Evolutionary conservation across 2,888 invertebrate genomes (phyloP).

Genomic region (Psylliodes chrysocephalus): DNA sequence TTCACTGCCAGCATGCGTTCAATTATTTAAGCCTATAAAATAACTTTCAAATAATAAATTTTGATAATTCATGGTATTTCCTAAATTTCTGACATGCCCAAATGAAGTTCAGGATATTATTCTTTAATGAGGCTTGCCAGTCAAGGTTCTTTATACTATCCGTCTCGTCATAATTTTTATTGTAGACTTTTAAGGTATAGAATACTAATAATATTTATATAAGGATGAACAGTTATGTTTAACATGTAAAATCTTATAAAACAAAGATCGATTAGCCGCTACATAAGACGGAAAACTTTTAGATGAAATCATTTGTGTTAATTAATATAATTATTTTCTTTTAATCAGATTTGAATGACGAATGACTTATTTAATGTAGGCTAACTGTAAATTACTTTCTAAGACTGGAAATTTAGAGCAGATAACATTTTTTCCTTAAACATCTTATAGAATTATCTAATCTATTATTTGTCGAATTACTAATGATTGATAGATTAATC

Average conservation of each 20-base stretch:
- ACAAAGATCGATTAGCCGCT: slow-evolving; percentile 36
- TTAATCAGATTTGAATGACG: slow-evolving; percentile 30
- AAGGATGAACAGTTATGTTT: slow-evolving; percentile 39
- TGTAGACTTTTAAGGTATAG: slow-evolving; percentile 8
- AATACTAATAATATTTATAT: slow-evolving; percentile 29
- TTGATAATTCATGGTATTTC: slow-evolving; percentile 3
- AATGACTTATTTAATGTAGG: slow-evolving; percentile 26
- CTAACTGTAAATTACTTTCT: slow-evolving; percentile 24
- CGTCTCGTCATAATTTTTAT: slow-evolving; percentile 5
- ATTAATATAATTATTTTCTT: slow-evolving; percentile 35
- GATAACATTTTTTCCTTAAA: neutral
- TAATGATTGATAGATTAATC: neutral
- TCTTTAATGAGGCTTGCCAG: slow-evolving; percentile 5
- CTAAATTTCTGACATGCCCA: neutral
- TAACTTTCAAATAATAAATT: slow-evolving; percentile 2
- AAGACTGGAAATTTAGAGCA: slow-evolving; percentile 15
- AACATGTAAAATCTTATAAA: slow-evolving; percentile 34
- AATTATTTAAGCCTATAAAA: slow-evolving; percentile 3
- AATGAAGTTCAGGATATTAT: slow-evolving; percentile 8
- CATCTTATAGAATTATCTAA: neutral
- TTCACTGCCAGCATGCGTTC: neutral
- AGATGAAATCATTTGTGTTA: slow-evolving; percentile 29
- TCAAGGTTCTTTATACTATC: neutral
- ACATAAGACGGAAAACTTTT: slow-evolving; percentile 32
- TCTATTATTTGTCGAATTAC: neutral